Conservation (phyloP, 2,888 invertebrate genomes). For the Sabatieria punctata region DNA sequence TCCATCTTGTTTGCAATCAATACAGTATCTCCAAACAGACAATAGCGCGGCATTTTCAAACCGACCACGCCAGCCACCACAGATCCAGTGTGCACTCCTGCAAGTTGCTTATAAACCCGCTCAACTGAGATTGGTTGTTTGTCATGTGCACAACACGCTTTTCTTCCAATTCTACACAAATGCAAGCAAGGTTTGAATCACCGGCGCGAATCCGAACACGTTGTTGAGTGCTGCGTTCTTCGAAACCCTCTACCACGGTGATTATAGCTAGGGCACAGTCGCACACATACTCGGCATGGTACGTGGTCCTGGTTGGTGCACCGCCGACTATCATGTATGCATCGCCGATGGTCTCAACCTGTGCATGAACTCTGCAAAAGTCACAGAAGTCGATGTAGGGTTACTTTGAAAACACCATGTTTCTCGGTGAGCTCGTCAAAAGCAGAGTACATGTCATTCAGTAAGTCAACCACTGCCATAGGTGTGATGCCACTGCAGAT, state of each 20-base stretch:
- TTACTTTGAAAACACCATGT: slow-evolving; percentile 82
- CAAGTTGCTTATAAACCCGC: no score
- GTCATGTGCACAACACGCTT: no score
- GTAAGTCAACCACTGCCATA: slow-evolving; percentile 55
- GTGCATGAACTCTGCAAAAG: no score
- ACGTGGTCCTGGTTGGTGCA: slow-evolving; percentile 68
- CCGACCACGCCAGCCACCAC: slow-evolving; percentile 87
- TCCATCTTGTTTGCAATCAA: slow-evolving; percentile 84
- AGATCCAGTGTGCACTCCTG: slow-evolving; percentile 69
- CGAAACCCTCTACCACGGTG: slow-evolving; percentile 9
- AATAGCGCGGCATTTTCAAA: slow-evolving; percentile 71
- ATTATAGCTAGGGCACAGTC: slow-evolving; percentile 23
- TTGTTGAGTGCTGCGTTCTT: background rate
- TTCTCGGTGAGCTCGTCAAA: slow-evolving; percentile 82
- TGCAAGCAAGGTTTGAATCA: no score
- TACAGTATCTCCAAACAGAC: slow-evolving; percentile 73
- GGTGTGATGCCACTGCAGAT: slow-evolving; percentile 88
- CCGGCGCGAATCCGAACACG: slow-evolving; percentile 8
- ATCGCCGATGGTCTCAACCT: slow-evolving; percentile 94
- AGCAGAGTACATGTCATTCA: slow-evolving; percentile 43
- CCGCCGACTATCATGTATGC: slow-evolving; percentile 97
- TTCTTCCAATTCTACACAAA: no score
- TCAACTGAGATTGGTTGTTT: no score
- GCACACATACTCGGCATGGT: slow-evolving; percentile 56
- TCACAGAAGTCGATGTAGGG: background rate